Base-by-base conservation (phyloP, 2,113 vertebrate genomes). In the Aphyosemion australe region DNA sequence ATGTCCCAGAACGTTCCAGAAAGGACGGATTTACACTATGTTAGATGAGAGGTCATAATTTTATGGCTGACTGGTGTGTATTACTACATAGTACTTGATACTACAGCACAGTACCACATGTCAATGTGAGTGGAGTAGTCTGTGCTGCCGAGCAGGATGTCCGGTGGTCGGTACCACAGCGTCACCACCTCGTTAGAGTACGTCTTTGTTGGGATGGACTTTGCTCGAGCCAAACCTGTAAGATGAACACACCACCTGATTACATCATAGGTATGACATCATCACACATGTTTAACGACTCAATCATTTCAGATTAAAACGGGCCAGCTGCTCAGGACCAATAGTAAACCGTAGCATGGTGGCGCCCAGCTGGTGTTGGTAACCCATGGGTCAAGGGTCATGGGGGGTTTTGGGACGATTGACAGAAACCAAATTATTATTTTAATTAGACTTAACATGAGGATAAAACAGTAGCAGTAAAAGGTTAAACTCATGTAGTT, bases 121-220 rank as follows among this genome's bases (percentile, higher is more conserved):
- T 97, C 95, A 53, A 96, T 96, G 87, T 95, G 95, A 4, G 95
- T 97, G 31, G 95, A 97, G 66, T 97, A 96, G 74, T 97, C 94
- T 0, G 95, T 96, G 83, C 94, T 96, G 69, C 95, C 95, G 45
- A 97, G 80, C 14, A 97, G 85, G 74, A 97, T 95, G 82, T 97
- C 95, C 0, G 95, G 95, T 0, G 95, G 95, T 10, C 95, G 91
- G 86, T 97, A 97, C 95, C 95, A 97, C 59, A 97, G 88, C 0
- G 95, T 97, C 74, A 97, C 95, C 83, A 97, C 95, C 80, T 97
- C 95, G 0, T 97, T 96, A 26, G 95, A 97, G 80, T 96, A 96
- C 0, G 95, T 96, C 86, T 97, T 97, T 0, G 95, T 97, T 32
- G 95, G 95, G 70, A 97, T 96, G 0, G 95, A 97, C 86, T 96